Conservation (phyloP, 2,888 invertebrate genomes). For the Aleiodes alternator region DNA sequence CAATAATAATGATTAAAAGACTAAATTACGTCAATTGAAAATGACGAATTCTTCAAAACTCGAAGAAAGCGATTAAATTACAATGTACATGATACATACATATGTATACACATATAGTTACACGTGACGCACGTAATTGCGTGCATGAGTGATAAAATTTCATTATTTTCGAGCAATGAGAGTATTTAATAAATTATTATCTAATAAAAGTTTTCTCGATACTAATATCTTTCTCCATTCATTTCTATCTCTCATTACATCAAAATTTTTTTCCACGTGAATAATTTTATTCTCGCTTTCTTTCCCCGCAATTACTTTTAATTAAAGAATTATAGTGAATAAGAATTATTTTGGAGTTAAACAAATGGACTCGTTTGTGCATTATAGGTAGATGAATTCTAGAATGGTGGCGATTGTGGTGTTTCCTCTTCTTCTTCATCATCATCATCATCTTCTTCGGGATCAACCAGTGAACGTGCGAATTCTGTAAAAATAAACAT, state of each 20-base stretch:
- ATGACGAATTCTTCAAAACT: slow-evolving; percentile 19
- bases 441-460: slow-evolving; percentile 83
- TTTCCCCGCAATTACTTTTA: not conserved
- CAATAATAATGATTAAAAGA: slow-evolving; percentile 1
- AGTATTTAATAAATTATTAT: slow-evolving; percentile 11
- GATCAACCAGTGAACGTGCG: slow-evolving; percentile 90
- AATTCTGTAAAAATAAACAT: slow-evolving; percentile 79
- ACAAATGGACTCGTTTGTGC: not conserved
- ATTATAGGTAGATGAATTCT: slow-evolving; percentile 50
- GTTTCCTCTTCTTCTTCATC: slow-evolving; percentile 85
- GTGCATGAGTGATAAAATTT: slow-evolving; percentile 6
- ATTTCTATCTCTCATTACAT: not conserved
- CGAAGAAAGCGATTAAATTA: slow-evolving; percentile 30
- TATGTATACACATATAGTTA: slow-evolving; percentile 56
- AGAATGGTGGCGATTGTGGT: slow-evolving; percentile 68
- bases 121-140: slow-evolving; percentile 32
- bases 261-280: slow-evolving; percentile 36
- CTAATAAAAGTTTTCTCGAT: slow-evolving; percentile 22
- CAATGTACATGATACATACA: slow-evolving; percentile 54
- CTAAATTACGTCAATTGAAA: not conserved
- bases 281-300: slow-evolving; percentile 25
- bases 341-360: slow-evolving; percentile 23
- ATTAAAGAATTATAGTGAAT: slow-evolving; percentile 17
- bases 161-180: not conserved
- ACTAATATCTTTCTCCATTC: not conserved